A percentile compares a stretch with the other conserved stretches of the same genome.
These are phyloP conservation scores for Drosophila navojoa DNA, from an alignment of 1,140 invertebrate species.

Conservation along the genomic window DNA sequence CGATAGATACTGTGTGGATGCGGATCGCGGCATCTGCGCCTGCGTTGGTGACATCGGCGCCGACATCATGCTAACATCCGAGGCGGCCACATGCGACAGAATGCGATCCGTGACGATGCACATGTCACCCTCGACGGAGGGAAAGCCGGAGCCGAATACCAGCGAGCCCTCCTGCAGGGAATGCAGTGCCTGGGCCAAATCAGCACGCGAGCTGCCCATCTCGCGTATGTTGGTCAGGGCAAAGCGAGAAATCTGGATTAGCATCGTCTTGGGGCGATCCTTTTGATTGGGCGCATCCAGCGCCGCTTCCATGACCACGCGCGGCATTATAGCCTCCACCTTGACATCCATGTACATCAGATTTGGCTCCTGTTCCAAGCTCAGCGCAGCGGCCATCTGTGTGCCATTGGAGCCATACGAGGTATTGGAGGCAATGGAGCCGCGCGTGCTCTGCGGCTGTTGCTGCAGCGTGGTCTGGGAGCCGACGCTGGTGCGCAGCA, in stretches of 20 bases:
- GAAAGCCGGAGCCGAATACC: conserved; percentile 90
- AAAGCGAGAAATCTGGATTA: conserved; percentile 91
- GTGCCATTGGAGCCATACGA: conserved; percentile 77
- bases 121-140: conserved; percentile 87
- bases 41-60: conserved; percentile 50
- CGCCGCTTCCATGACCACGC: conserved; percentile 84
- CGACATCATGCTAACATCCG: conserved; percentile 68
- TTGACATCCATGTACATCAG: conserved; percentile 93
- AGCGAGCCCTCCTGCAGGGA: conserved; percentile 89
- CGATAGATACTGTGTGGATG: conserved; percentile 77
- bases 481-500: conserved; percentile 85
- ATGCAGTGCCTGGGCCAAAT: conserved; percentile 90
- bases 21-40: conserved; percentile 60
- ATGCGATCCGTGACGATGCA: conserved; percentile 90
- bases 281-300: conserved; percentile 79
- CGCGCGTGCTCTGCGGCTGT: conserved; percentile 45
- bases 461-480: conserved; percentile 62
- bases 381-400: conserved; percentile 66
- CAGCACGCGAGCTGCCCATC: conserved; percentile 88
- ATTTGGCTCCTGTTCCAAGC: conserved; percentile 83
- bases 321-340: conserved; percentile 95
- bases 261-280: conserved; percentile 91
- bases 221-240: conserved; percentile 91
- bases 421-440: conserved; percentile 71
- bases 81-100: conserved; percentile 87